Conservation (phyloP, 2,797 vertebrate species). For the Hypotaenidia okinawae region DNA sequence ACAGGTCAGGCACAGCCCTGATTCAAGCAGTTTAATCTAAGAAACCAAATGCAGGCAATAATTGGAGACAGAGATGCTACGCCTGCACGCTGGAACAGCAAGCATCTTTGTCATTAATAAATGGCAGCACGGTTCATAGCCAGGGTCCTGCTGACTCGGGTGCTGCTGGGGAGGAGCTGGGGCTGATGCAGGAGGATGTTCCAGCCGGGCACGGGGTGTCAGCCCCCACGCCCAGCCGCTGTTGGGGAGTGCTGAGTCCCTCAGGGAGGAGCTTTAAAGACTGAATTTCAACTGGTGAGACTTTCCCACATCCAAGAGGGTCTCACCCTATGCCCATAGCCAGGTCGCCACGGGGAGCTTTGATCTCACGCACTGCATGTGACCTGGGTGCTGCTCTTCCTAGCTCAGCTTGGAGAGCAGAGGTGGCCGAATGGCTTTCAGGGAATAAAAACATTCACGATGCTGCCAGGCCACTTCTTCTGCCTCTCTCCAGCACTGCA, state of each 20-base stretch:
- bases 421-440: neutral
- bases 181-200: neutral
- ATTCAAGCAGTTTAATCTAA: neutral
- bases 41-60: neutral
- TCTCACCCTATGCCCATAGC: accelerated
- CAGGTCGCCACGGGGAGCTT: neutral
- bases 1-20: neutral
- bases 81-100: neutral
- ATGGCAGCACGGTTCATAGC: neutral
- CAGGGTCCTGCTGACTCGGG: neutral
- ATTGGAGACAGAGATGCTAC: neutral
- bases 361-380: accelerated
- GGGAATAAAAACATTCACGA: neutral
- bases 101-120: neutral
- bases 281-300: neutral
- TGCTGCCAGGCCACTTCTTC: neutral
- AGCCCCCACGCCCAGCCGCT: neutral
- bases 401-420: neutral
- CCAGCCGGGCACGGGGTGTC: accelerated
- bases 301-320: too few species aligned
- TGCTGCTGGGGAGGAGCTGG: neutral
- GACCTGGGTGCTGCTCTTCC: neutral
- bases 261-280: neutral
- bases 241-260: too few species aligned
- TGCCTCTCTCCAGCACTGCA: accelerated